Evolutionary conservation across 30 jellyfish, hydroid and myxozoan species (phyloP), one percentile per base, ranked within the genome.

Genomic region (Pelagia noctiluca): DNA sequence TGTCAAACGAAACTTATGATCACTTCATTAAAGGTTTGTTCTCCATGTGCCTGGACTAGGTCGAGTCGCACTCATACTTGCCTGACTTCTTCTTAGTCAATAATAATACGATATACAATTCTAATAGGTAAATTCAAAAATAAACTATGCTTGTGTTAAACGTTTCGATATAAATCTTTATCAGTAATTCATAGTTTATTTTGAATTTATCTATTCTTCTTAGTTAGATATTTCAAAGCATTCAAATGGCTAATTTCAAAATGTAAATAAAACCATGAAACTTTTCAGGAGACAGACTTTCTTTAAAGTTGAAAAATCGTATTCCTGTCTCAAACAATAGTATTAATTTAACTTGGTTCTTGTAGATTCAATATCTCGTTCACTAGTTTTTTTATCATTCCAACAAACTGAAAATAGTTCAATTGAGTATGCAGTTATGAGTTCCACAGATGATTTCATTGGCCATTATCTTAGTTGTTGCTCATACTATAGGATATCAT

Each of bases 1-100:
- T 52, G 68, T 52, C 68, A 52, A 19, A 8, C 12, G 21, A 52
- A 52, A 52, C 28, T 52, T 52, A 3, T 52, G 68, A 52, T 3
- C 68, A 52, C 16, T 52, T 52, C 26, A 19, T 52, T 3, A 52
- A 52, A 52, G 68, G 68, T 52, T 52, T 52, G 68, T 52, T 52
- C 68, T 52, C 68, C 68, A 52, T 10, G 68, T 25, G 26, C 68
- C 68, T 5, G 57, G 16, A 16, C 12, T 16, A 16, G 8, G 12
- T 16, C 16, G 57, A 16, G 57, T 16, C 12, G 57, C n/a, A 8
- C 16, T 42, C 57, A 42, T 42, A 42, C 57, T 42, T 42, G 57
- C 57, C 57, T 42, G 57, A 42, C 16, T n/a, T n/a, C n/a, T n/a
- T n/a, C n/a, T n/a, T n/a, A n/a, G n/a, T n/a, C n/a, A n/a, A n/a